phyloP scores from a whole-genome alignment of 2,888 invertebrate genomes.

The Mythimna albipuncta region DNA sequence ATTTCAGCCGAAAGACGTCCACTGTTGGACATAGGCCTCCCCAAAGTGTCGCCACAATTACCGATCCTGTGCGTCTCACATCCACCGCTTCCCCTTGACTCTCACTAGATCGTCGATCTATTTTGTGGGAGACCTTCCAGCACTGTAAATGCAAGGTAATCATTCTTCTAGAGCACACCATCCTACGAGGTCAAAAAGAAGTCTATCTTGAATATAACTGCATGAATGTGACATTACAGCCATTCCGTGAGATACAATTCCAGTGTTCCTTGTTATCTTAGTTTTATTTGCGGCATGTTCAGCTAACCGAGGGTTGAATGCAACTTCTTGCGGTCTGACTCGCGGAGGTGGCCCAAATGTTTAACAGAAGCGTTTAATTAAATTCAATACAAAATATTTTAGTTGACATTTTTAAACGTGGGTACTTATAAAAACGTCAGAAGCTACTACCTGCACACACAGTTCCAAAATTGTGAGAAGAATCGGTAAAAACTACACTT shows the following conservation, averaged over 20 bases:
- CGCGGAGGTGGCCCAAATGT: not conserved
- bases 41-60: too few species aligned
- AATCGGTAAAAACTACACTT: too few species aligned
- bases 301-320: conserved; percentile 27
- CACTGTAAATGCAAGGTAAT: too few species aligned
- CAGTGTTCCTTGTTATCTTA: conserved; percentile 18
- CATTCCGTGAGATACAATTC: conserved; percentile 9
- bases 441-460: not conserved
- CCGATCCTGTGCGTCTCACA: too few species aligned
- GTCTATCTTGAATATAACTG: not conserved
- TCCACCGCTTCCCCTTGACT: too few species aligned
- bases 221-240: conserved; percentile 4
- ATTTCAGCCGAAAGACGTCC: too few species aligned
- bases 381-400: too few species aligned
- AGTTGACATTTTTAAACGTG: not conserved
- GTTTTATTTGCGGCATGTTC: conserved; percentile 48
- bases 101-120: too few species aligned
- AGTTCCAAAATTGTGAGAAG: too few species aligned
- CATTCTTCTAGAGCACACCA: too few species aligned
- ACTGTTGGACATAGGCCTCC: too few species aligned
- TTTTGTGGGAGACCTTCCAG: too few species aligned
- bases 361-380: conserved; percentile 6
- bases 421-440: not conserved
- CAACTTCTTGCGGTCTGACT: conserved; percentile 42
- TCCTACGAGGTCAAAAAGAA: not conserved